These are phyloP conservation scores for Tinamus major DNA, from an alignment of 2,797 vertebrate species.

Conservation along the genomic window DNA sequence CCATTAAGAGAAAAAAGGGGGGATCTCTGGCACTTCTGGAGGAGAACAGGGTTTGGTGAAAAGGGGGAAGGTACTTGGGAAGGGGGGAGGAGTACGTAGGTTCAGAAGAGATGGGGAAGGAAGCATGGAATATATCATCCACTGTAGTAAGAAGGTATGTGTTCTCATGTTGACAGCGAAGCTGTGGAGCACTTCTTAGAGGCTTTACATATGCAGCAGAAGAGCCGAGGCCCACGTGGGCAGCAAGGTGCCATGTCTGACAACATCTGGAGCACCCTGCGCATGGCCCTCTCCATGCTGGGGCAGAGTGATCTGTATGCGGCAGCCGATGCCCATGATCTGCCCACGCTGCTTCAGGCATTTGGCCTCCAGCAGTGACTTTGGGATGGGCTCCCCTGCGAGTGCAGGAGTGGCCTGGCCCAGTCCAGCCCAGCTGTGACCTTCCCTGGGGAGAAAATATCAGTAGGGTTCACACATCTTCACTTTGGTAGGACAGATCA, in stretches of 20 bases:
- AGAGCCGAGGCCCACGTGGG: slow-evolving; percentile 84
- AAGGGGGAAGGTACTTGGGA: neutral
- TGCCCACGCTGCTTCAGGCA: slow-evolving; percentile 87
- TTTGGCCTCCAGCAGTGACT: slow-evolving; percentile 92
- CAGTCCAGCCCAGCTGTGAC: slow-evolving; percentile 50
- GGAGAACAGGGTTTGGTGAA: accelerated
- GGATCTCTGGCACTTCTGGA: neutral
- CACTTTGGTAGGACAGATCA: slow-evolving; percentile 20
- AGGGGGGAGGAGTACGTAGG: neutral
- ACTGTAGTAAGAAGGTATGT: neutral
- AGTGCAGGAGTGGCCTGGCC: slow-evolving; percentile 67
- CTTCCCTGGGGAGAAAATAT: slow-evolving; percentile 60
- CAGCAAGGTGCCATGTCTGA: slow-evolving; percentile 94
- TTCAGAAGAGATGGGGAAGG: neutral
- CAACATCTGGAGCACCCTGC: slow-evolving; percentile 98
- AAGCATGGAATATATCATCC: neutral
- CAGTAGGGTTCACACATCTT: neutral
- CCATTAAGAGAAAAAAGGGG: neutral
- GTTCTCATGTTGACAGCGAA: slow-evolving; percentile 81
- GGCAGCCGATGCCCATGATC: slow-evolving; percentile 90
- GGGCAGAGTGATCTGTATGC: slow-evolving; percentile 93
- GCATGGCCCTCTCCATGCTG: slow-evolving; percentile 98
- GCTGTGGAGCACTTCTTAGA: slow-evolving; percentile 98
- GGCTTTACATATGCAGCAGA: slow-evolving; percentile 94
- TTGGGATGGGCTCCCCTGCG: slow-evolving; percentile 75